Evolutionary conservation across 2,888 invertebrate genomes (phyloP), one percentile per base, ranked within the genome.

Genomic region (Clostera curtula): DNA sequence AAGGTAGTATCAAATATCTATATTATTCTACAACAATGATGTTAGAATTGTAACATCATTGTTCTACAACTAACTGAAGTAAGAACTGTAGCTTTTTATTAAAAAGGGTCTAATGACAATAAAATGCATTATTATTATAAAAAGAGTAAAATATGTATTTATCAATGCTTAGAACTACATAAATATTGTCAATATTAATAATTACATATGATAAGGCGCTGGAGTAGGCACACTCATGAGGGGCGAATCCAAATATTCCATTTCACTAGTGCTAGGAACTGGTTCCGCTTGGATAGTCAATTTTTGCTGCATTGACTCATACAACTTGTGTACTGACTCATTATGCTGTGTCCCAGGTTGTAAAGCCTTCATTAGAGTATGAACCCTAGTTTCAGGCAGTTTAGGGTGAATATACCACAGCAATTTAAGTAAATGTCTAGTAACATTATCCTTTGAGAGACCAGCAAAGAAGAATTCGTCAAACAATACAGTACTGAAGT

Each of bases 381-480:
- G 91, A 36, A 96, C 80, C 39, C 96, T 88, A 19, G 88, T 88
- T 2, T 89, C 86, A 1, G 96, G 95, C 31, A 97, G 70, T 68
- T 94, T 95, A 10, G 90, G 90, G 70, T 96, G 90, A 37, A 96
- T 90, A 61, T 95, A 95, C 94, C 95, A 97, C 17, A 97, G 72
- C 24, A 98, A 82, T 63, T 97, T 95, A 23, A 97, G 73, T 58
- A 97, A 86, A 82, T 98, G 98, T 25, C 96, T 87, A 3, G 93
- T 92, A 0, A 97, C 96, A 84, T 96, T 97, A 57, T 97, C 97
- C 38, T 93, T 89, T 1, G 91, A 89, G 9, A 97, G 82, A 0
- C 94, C 94, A 30, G 96, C 95, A 70, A 96, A 92, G 56, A 98
- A 93, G 69, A 97, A 97, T 67, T 97, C 96, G 71, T 97, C 97